Percentiles rank a stretch among this genome's conserved stretches.
Conservation (phyloP, 1,140 invertebrate genomes). For the Mercenaria mercenaria region DNA sequence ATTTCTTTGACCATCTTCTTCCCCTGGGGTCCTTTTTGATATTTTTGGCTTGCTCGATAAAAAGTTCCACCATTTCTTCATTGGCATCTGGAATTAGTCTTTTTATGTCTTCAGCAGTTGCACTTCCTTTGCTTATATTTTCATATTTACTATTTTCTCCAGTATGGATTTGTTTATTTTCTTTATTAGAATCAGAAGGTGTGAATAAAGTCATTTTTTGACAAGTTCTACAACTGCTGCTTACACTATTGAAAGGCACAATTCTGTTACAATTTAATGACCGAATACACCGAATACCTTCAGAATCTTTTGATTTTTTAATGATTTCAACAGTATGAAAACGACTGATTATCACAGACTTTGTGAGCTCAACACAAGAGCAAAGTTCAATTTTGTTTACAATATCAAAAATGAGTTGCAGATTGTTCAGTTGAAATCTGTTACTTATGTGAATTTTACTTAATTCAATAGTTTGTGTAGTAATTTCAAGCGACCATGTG, state of each 20-base stretch:
- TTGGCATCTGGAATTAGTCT: not conserved
- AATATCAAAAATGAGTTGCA: not conserved
- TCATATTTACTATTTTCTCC: not conserved
- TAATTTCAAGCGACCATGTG: not conserved
- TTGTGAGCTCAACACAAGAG: not conserved
- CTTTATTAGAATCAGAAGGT: not conserved
- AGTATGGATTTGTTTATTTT: not conserved
- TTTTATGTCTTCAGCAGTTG: not conserved
- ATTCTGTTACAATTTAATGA: constrained; percentile 6
- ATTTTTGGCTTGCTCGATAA: constrained; percentile 18
- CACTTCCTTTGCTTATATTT: too few relatives aligned
- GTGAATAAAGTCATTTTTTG: constrained; percentile 47
- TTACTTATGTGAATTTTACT: not conserved
- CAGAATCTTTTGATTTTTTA: not conserved
- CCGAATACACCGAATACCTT: not conserved
- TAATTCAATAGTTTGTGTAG: not conserved
- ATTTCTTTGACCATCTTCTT: constrained; percentile 1
- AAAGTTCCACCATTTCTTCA: not conserved
- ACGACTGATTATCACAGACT: not conserved
- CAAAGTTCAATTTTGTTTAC: constrained; percentile 20
- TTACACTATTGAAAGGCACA: not conserved
- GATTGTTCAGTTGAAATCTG: not conserved
- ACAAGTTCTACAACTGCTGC: not conserved
- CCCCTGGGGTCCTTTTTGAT: not conserved
- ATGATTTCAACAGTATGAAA: constrained; percentile 28